Evolutionary conservation across 2,888 invertebrate genomes (phyloP), one percentile per base, ranked within the genome.

Genomic region (Caenorhabditis sp.): DNA sequence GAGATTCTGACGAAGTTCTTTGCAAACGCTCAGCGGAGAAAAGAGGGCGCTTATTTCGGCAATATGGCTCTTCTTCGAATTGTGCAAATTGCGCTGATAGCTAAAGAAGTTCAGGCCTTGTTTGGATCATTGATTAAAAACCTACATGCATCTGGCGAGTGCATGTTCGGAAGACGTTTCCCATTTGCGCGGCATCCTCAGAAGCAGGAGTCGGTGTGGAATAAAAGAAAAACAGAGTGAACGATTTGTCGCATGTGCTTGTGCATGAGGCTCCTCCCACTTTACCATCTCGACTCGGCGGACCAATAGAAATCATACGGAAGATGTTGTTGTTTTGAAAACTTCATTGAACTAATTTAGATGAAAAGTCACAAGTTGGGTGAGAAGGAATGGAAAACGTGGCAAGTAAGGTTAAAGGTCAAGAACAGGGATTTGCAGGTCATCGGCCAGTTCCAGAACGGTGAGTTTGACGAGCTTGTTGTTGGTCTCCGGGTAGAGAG

Each of bases 401-500:
- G 17, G 2, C 3, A 9, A 30, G 30, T n/a, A 26, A 24, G 30
- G 26, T 41, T 13, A 35, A 2, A 35, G 4, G 55, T 66, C 58
- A 6, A 66, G 17, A 2, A 66, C 66, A 3, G 66, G 66, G 20
- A 66, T 13, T 1, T 5, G 0, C 27, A 58, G 8, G 27, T 55
- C 56, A 46, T 48, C 30, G 8, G 35, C 30, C 22, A 66, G 27
- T 17, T 30, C 22, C 15, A 58, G 0, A 11, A 66, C 15, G 3
- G 56, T 58, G 30, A 66, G 50, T 41, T 20, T 39, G 5, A 56
- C 56, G 39, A 66, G 56, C 30, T n/a, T 22, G 26, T 41, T 43
- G 37, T 66, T 58, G 8, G 66, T 50, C n/a, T 50, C 66, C 15
- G 66, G 66, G 39, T 39, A 48, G 24, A 66, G 15, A 11, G n/a